A percentile compares a stretch with the other conserved stretches of the same genome.
These are phyloP conservation scores for Tapera naevia DNA, from an alignment of 2,797 vertebrate genomes.

Conservation along the genomic window DNA sequence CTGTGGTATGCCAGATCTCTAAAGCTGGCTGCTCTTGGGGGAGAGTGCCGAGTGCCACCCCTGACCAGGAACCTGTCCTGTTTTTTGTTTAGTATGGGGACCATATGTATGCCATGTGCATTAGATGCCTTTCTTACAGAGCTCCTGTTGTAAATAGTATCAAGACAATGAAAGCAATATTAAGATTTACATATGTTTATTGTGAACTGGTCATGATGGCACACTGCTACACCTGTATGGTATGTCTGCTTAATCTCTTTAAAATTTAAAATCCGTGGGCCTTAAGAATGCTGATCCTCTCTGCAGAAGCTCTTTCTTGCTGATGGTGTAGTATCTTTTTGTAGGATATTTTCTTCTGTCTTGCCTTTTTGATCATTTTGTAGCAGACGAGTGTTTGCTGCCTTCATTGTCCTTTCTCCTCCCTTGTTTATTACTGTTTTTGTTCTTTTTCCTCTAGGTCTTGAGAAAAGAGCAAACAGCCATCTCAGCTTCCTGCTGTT, in stretches of 20 bases:
- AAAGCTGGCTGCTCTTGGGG: neutral
- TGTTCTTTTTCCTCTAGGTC: neutral
- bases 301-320: neutral
- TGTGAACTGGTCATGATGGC: neutral
- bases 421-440: neutral
- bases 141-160: neutral
- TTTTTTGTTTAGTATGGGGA: neutral
- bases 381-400: neutral
- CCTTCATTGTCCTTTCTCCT: neutral
- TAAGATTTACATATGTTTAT: neutral
- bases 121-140: neutral
- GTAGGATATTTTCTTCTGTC: neutral
- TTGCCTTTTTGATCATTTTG: neutral
- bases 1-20: neutral
- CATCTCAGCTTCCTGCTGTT: neutral
- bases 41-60: neutral
- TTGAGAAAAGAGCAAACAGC: neutral
- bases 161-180: neutral
- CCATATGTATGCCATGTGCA: neutral
- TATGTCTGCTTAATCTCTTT: neutral
- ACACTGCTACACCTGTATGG: neutral
- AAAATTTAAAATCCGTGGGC: constrained; percentile 11
- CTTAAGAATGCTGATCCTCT: neutral
- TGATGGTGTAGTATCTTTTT: neutral
- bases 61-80: neutral